Percentiles rank a stretch among this genome's conserved stretches.
phyloP scores from a whole-genome alignment of 2,888 invertebrate genomes.

The Tillus elongatus region DNA sequence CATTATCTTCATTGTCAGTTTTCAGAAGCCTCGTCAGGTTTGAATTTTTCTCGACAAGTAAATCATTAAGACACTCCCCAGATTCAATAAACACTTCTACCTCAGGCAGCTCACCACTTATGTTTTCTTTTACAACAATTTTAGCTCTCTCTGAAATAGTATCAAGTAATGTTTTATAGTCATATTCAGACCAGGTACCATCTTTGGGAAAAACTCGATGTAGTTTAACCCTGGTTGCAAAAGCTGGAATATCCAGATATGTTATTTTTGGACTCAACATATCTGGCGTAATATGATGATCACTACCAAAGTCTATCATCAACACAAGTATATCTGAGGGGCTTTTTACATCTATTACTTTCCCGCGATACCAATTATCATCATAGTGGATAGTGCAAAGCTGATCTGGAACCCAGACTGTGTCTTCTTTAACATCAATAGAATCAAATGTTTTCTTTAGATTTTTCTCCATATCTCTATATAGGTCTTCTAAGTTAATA shows the following conservation, averaged over 20 bases:
- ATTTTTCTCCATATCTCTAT: slow-evolving; percentile 28
- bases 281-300: slow-evolving; percentile 51
- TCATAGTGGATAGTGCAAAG: slow-evolving; percentile 64
- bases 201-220: slow-evolving; percentile 42
- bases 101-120: slow-evolving; percentile 22
- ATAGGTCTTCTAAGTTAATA: slow-evolving; percentile 21
- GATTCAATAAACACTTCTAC: slow-evolving; percentile 26
- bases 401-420: slow-evolving; percentile 53
- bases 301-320: slow-evolving; percentile 79
- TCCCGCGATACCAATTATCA: slow-evolving; percentile 62
- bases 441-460: slow-evolving; percentile 27
- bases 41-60: slow-evolving; percentile 35
- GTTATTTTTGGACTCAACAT: slow-evolving; percentile 55
- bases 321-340: slow-evolving; percentile 45
- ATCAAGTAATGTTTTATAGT: slow-evolving; percentile 55
- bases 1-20: slow-evolving; percentile 16
- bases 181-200: slow-evolving; percentile 44
- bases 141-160: slow-evolving; percentile 45
- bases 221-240: slow-evolving; percentile 55
- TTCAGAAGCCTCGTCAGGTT: slow-evolving; percentile 22
- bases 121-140: slow-evolving; percentile 41
- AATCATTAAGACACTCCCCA: slow-evolving; percentile 38
- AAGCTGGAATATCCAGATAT: slow-evolving; percentile 56
- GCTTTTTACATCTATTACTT: slow-evolving; percentile 40
- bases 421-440: slow-evolving; percentile 29